phyloP scores from a whole-genome alignment of 2,113 vertebrate species.

The Cyphomyrus plagiostoma region DNA sequence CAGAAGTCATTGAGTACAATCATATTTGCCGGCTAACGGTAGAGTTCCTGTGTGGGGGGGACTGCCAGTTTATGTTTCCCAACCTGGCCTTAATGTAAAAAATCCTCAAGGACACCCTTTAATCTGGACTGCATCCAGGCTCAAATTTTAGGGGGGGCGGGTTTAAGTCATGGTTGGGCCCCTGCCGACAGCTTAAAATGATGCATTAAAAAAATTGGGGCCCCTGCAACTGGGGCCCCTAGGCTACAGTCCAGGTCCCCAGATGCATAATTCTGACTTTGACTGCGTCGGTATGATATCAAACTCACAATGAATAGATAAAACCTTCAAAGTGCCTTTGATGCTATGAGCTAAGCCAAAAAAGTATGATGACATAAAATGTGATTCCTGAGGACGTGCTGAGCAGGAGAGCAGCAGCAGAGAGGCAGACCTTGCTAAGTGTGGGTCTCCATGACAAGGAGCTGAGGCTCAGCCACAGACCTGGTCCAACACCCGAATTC shows the following conservation, averaged over 20 bases:
- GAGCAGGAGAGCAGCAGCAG: too few species aligned
- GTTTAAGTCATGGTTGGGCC: not conserved
- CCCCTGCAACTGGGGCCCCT: not conserved
- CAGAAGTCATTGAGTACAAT: not conserved
- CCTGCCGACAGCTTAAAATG: not conserved
- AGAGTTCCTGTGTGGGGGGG: not conserved
- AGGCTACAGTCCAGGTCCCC: not conserved
- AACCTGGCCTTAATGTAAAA: not conserved
- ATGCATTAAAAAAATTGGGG: not conserved
- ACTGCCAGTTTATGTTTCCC: not conserved
- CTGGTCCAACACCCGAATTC: not conserved
- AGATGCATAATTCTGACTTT: not conserved
- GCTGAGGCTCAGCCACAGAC: not conserved
- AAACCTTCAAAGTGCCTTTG: not conserved
- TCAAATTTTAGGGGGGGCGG: not conserved
- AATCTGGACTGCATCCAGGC: not conserved
- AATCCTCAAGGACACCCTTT: not conserved
- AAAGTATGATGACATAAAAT: not conserved
- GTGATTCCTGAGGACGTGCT: not conserved
- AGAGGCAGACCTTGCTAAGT: not conserved
- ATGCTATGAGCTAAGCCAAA: not conserved
- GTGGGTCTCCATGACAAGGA: not conserved
- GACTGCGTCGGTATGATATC: not conserved
- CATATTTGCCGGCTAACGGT: not conserved
- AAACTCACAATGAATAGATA: not conserved